Conservation (phyloP, 2,888 invertebrate genomes). For the Adineta ricciae region DNA sequence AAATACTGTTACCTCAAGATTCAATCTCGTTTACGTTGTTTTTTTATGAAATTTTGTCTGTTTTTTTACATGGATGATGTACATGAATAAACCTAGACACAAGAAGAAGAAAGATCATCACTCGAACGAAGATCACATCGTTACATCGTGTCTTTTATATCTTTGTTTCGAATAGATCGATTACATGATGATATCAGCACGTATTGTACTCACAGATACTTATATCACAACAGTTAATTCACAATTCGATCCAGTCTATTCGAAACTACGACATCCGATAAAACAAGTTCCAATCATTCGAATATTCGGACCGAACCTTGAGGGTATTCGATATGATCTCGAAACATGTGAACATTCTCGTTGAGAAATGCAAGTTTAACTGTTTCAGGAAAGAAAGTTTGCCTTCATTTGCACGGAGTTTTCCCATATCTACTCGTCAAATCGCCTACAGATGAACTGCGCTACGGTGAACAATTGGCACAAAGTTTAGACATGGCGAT, state of each 20-base stretch:
- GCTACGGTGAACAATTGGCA: constrained; percentile 58
- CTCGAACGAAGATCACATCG: not conserved
- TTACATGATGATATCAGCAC: not conserved
- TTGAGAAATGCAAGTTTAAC: not conserved
- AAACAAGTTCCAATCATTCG: constrained; percentile 76
- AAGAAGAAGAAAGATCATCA: not conserved
- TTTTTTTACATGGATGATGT: not conserved
- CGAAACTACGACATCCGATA: constrained; percentile 42
- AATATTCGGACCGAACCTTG: constrained; percentile 71
- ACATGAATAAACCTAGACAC: not conserved
- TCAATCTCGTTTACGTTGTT: not conserved
- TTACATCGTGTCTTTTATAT: not conserved
- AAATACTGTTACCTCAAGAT: not conserved
- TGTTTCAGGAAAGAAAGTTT: constrained; percentile 69
- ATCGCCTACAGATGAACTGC: constrained; percentile 40
- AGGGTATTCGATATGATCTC: constrained; percentile 53
- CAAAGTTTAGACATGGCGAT: constrained; percentile 68
- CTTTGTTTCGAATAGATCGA: not conserved
- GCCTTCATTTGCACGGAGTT: constrained; percentile 83
- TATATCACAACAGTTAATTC: not conserved
- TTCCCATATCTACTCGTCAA: constrained; percentile 75
- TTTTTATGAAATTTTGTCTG: not conserved
- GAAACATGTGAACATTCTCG: constrained; percentile 2
- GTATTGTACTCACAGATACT: not conserved
- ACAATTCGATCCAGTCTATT: not conserved